Evolutionary conservation across 2,797 vertebrate species (phyloP).

Genomic region (Bovichtus variegatus): DNA sequence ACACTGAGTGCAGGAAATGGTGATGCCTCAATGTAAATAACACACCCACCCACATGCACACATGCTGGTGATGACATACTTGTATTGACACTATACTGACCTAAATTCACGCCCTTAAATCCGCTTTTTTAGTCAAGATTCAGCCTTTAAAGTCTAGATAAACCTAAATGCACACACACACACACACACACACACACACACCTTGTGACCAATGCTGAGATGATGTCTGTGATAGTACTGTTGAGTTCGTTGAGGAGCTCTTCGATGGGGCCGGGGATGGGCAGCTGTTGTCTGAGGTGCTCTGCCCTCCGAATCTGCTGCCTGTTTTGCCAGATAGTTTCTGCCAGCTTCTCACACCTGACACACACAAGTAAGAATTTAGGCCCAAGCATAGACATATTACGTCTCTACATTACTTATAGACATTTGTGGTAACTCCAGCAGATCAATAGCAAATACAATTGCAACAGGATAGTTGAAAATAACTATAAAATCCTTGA

Average conservation of each 20-base stretch:
- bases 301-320: constrained; percentile 94
- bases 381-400: background rate
- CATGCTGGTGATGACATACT: background rate
- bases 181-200: constrained; percentile 38
- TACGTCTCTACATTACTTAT: background rate
- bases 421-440: background rate
- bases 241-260: constrained; percentile 95
- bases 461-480: background rate
- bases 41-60: background rate
- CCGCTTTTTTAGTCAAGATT: background rate
- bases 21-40: background rate
- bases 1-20: background rate
- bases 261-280: constrained; percentile 94
- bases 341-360: constrained; percentile 95
- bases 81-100: background rate
- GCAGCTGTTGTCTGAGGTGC: constrained; percentile 95
- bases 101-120: background rate
- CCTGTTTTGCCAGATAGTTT: constrained; percentile 96
- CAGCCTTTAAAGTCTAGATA: background rate
- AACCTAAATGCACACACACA: background rate
- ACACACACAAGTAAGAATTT: background rate
- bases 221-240: constrained; percentile 94
- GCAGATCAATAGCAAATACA: background rate
- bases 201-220: constrained; percentile 97
- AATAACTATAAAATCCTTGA: background rate